These are phyloP conservation scores for Pseudobourletiella spinata DNA, from an alignment of 1,140 invertebrate species.

Conservation along the genomic window DNA sequence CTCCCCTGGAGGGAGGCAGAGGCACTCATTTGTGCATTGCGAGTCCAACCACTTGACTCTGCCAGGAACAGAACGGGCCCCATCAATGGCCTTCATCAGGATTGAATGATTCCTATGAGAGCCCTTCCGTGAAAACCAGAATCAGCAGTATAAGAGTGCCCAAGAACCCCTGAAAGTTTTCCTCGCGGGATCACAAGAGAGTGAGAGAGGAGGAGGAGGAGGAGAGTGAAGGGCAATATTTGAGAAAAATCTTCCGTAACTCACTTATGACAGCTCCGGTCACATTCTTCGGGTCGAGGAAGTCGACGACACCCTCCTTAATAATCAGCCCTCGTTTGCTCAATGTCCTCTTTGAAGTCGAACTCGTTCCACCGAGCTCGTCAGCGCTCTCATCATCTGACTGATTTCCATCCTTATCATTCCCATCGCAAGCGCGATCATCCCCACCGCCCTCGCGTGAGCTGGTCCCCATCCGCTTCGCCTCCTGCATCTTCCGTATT, in stretches of 20 bases:
- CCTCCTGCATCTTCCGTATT: constrained; percentile 16
- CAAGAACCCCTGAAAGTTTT: constrained; percentile 5
- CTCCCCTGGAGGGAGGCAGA: no score
- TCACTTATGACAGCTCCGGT: constrained; percentile 32
- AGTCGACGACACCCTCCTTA: constrained; percentile 34
- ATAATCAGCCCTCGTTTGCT: constrained; percentile 21
- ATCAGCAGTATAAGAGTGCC: background rate
- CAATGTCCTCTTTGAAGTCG: background rate
- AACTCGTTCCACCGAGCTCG: background rate
- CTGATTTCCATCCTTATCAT: background rate
- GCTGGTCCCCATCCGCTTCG: background rate
- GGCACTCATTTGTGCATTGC: no score
- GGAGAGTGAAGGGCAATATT: background rate
- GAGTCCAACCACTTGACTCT: no score
- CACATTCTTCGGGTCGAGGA: constrained; percentile 26
- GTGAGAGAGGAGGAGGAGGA: background rate
- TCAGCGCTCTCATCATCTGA: constrained; percentile 20
- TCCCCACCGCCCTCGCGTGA: constrained; percentile 7
- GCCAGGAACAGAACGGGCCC: no score
- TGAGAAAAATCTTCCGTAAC: background rate
- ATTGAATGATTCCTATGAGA: background rate
- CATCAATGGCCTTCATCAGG: background rate
- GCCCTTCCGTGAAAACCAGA: background rate
- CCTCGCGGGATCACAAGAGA: background rate
- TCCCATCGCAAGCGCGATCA: background rate